Percentiles rank a stretch among this genome's conserved stretches.
Conservation (phyloP, 2,888 invertebrate species). For the Myopa testacea region DNA sequence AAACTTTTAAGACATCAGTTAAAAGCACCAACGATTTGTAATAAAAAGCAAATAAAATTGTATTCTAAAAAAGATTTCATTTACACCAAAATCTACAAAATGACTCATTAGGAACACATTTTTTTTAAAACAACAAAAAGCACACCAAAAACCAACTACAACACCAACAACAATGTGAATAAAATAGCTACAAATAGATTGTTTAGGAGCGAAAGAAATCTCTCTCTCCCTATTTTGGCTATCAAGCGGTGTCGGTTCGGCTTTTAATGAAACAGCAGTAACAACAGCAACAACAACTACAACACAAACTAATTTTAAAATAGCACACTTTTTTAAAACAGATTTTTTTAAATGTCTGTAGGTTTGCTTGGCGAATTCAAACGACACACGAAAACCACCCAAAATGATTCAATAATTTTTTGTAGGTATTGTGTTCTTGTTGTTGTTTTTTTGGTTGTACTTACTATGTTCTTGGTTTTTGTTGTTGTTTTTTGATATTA, state of each 20-base stretch:
- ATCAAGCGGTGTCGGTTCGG: constrained; percentile 22
- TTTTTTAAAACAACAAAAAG: no score
- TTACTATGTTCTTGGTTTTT: background rate
- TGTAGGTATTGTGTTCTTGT: background rate
- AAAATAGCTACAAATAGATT: constrained; percentile 13
- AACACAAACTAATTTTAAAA: constrained; percentile 26
- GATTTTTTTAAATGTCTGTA: background rate
- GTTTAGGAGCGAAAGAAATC: constrained; percentile 17
- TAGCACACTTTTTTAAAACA: background rate
- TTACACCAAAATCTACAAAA: no score
- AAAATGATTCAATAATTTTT: background rate
- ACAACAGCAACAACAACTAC: background rate
- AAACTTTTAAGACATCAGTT: no score
- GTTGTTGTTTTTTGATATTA: background rate
- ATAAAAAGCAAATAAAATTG: no score
- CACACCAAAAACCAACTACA: no score
- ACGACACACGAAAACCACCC: background rate
- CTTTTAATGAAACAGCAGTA: constrained; percentile 18
- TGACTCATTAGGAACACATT: no score
- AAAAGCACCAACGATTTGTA: no score
- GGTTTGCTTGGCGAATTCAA: background rate
- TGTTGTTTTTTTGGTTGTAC: background rate
- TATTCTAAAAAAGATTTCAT: no score
- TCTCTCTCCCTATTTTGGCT: constrained; percentile 35
- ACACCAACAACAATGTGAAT: background rate